Base-by-base conservation (phyloP, 2,888 invertebrate genomes). In the Bimastos eiseni region DNA sequence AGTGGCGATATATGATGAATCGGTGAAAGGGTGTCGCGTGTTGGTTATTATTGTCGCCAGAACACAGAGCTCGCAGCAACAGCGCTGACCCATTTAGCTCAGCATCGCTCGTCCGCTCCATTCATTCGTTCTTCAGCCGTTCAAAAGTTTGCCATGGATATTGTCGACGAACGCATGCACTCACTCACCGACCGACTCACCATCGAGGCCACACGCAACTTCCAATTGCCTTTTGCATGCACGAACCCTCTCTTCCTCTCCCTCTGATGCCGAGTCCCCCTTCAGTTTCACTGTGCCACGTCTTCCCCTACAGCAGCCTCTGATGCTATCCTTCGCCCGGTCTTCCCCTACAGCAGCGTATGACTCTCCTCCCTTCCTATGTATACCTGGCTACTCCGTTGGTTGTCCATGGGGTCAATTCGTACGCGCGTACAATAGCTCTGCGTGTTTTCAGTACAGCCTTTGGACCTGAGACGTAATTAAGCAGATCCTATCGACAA, bases 181-280 rank as follows among this genome's bases (percentile, higher is more conserved):
- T n/a, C 11, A 70, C 70, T 8, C 70, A 15, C 41, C 8, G 6
- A 41, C 41, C n/a, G n/a, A 41, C 15, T 41, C 41, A 11, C 70
- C 70, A n/a, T 5, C 8, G 70, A 30, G 17, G n/a, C 30, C 70
- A n/a, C 70, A 70, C 70, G 70, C 70, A n/a, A 70, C 30, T 21
- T n/a, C 70, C 70, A 70, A 30, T 70, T 70, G 70, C n/a, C 70
- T n/a, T 70, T 70, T 70, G 70, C 70, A 70, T 70, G 70, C 70
- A 70, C 70, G 70, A 70, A n/a, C 8, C 70, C 24, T 30, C 0
- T 30, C 8, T 8, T 49, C 49, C n/a, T 17, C 3, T 19, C 19
- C 15, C 21, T 21, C n/a, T n/a, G n/a, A n/a, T n/a, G n/a, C n/a
- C n/a, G n/a, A n/a, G 49, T 49, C 49, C 15, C 19, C 19, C 49